Conservation (phyloP, 2,797 vertebrate genomes). For the Thaleichthys pacificus region DNA sequence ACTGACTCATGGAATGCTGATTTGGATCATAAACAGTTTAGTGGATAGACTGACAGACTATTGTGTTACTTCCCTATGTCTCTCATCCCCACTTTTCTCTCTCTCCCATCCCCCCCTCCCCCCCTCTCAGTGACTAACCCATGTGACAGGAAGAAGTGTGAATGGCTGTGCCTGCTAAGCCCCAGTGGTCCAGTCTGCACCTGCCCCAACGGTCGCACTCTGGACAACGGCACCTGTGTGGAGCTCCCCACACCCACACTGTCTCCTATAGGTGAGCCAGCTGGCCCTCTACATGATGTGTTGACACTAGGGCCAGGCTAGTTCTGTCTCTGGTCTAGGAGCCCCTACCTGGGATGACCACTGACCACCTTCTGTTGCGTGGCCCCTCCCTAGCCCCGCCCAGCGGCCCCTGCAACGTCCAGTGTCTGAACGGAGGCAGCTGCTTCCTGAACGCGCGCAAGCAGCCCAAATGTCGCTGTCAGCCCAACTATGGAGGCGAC, state of each 20-base stretch:
- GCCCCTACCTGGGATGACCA: accelerated
- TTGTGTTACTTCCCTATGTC: background rate
- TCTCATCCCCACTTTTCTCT: background rate
- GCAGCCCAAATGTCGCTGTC: slow-evolving; percentile 94
- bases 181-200: slow-evolving; percentile 94
- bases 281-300: background rate
- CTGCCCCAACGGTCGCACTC: slow-evolving; percentile 88
- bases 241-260: slow-evolving; percentile 81
- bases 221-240: slow-evolving; percentile 93
- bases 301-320: too few species aligned
- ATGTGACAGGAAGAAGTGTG: slow-evolving; percentile 95
- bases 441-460: slow-evolving; percentile 94
- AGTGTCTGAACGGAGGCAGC: slow-evolving; percentile 89
- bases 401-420: slow-evolving; percentile 79
- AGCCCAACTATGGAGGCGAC: slow-evolving; percentile 89
- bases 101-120: slow-evolving; percentile 11
- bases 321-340: background rate
- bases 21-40: too few species aligned
- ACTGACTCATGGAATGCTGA: too few species aligned
- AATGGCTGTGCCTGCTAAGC: slow-evolving; percentile 95
- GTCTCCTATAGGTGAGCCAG: slow-evolving; percentile 81
- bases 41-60: background rate
- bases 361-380: accelerated
- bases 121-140: slow-evolving; percentile 85
- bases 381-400: slow-evolving; percentile 67